Conservation (phyloP, 2,113 vertebrate genomes). For the Xiphophorus maculatus region DNA sequence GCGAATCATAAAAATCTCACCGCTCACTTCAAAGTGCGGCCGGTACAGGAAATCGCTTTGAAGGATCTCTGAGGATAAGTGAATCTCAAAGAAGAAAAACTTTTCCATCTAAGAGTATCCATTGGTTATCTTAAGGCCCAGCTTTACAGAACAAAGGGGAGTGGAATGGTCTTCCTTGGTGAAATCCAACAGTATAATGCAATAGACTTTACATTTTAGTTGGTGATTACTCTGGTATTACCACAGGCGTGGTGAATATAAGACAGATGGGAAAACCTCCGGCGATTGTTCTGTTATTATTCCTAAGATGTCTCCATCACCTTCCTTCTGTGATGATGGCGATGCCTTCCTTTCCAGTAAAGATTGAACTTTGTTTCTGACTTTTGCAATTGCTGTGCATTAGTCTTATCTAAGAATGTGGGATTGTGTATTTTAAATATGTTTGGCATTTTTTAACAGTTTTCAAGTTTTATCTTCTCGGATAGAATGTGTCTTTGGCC, state of each 20-base stretch:
- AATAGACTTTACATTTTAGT: conserved; percentile 45
- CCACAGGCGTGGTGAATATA: conserved; percentile 28
- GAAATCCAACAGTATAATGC: conserved; percentile 27
- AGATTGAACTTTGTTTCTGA: too few relatives aligned
- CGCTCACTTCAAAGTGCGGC: conserved; percentile 12
- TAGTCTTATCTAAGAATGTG: too few relatives aligned
- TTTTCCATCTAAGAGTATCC: conserved; percentile 13
- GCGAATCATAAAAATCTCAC: neutral
- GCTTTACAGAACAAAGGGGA: conserved; percentile 54
- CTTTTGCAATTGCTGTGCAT: too few relatives aligned
- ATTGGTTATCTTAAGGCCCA: conserved; percentile 32
- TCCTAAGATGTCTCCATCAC: conserved; percentile 50
- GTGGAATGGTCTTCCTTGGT: conserved; percentile 35
- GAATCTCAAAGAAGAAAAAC: conserved; percentile 22
- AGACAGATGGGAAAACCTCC: conserved; percentile 15
- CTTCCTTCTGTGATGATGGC: conserved; percentile 28
- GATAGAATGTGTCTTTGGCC: too few relatives aligned
- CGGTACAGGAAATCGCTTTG: conserved; percentile 17
- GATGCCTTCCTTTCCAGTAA: too few relatives aligned
- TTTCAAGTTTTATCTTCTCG: too few relatives aligned
- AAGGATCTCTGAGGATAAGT: conserved; percentile 21
- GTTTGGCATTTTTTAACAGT: too few relatives aligned
- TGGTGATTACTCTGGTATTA: conserved; percentile 55
- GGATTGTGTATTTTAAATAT: too few relatives aligned
- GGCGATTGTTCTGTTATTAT: conserved; percentile 58